Evolutionary conservation across 2,113 vertebrate species (phyloP).

Genomic region (Urocynchramus pylzowi): DNA sequence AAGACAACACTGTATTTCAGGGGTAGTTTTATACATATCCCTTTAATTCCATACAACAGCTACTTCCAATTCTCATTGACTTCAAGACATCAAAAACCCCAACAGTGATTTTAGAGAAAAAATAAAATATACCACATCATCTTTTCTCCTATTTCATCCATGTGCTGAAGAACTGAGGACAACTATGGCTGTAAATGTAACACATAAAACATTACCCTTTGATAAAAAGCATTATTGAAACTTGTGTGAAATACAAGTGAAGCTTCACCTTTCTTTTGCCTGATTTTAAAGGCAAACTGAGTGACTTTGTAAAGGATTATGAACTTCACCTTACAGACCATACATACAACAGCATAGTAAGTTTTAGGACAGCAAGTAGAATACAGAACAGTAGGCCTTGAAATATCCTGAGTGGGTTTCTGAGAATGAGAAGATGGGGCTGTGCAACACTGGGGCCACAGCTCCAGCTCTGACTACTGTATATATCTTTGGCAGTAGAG

Average conservation of each 20-base stretch:
- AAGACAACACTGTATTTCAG: background rate
- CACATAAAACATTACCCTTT: background rate
- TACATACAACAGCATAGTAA: background rate
- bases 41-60: background rate
- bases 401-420: background rate
- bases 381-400: background rate
- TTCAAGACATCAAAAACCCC: background rate
- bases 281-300: background rate
- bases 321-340: background rate
- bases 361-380: background rate
- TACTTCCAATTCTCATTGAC: background rate
- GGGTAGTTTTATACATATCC: background rate
- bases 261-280: background rate
- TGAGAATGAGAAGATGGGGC: background rate
- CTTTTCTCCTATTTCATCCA: background rate
- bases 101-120: background rate
- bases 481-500: background rate
- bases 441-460: background rate
- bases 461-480: background rate
- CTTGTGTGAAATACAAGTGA: background rate
- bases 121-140: background rate
- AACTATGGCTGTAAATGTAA: background rate
- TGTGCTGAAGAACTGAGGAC: background rate
- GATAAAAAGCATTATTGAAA: background rate
- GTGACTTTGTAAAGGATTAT: background rate